Conservation (phyloP, 2,113 vertebrate species). For the Cathartes aura region DNA sequence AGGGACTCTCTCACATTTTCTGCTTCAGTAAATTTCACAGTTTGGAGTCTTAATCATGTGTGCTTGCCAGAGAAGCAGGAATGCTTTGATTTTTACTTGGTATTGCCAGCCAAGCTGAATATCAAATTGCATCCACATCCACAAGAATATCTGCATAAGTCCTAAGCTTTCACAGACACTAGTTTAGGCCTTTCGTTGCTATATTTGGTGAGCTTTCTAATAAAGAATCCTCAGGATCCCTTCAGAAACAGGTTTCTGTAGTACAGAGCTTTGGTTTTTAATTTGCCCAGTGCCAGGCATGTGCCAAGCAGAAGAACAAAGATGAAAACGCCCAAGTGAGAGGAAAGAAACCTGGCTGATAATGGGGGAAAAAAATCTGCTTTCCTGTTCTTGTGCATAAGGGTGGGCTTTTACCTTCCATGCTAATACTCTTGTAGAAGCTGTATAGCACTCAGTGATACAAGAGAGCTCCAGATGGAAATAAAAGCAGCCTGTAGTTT, state of each 20-base stretch:
- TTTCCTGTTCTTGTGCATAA: not conserved
- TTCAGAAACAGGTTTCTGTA: not conserved
- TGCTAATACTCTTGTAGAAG: not conserved
- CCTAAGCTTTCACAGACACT: not conserved
- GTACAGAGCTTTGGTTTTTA: not conserved
- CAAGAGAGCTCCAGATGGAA: not conserved
- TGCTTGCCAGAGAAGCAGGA: not conserved
- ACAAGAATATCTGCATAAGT: not conserved
- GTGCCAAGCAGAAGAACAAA: not conserved
- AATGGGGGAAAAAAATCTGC: not conserved
- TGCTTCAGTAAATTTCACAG: not conserved
- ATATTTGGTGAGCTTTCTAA: not conserved
- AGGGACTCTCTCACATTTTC: not conserved
- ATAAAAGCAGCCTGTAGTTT: not conserved
- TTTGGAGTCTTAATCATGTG: not conserved
- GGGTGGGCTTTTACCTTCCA: not conserved
- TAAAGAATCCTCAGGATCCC: not conserved
- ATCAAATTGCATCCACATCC: not conserved
- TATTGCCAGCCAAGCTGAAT: not conserved
- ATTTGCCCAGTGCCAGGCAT: not conserved
- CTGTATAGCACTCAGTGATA: not conserved
- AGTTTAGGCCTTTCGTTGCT: not conserved
- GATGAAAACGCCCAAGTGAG: not conserved
- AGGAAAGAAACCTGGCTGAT: not conserved
- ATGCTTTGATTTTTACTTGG: not conserved